phyloP scores from a whole-genome alignment of 2,113 vertebrate species.

The Ailuropoda melanoleuca region DNA sequence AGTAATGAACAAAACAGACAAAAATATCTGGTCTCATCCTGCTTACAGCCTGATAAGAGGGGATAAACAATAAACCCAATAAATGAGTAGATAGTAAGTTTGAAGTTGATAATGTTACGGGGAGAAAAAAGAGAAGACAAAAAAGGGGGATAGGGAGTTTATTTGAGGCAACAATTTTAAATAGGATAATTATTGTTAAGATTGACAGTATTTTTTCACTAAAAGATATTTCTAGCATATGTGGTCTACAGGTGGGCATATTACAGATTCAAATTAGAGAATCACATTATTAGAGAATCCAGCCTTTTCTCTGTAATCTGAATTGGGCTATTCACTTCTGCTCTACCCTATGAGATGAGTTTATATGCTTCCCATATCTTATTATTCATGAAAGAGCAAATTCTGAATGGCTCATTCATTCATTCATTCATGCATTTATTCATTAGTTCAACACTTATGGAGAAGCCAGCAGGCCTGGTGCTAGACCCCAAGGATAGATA shows the following conservation, averaged over 20 bases:
- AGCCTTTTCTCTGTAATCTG: not conserved
- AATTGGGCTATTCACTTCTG: not conserved
- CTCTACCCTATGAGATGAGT: not conserved
- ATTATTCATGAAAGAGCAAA: not conserved
- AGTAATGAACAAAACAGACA: not conserved
- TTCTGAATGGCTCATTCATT: not conserved
- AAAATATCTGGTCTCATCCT: not conserved
- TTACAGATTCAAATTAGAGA: not conserved
- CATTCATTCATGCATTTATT: not conserved
- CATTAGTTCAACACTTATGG: not conserved
- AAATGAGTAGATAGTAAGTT: not conserved
- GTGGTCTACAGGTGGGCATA: not conserved
- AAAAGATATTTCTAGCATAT: not conserved
- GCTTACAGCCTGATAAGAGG: not conserved
- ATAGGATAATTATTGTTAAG: not conserved
- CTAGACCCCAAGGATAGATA: not conserved
- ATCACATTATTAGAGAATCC: not conserved
- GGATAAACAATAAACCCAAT: not conserved
- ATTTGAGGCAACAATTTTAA: not conserved
- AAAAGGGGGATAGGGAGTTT: not conserved
- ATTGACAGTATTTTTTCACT: not conserved
- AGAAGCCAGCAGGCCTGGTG: not conserved
- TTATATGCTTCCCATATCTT: not conserved
- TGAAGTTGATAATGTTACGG: not conserved
- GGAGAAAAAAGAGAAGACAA: not conserved